Evolutionary conservation across 2,888 invertebrate species (phyloP).

Genomic region (Cryptus armator): DNA sequence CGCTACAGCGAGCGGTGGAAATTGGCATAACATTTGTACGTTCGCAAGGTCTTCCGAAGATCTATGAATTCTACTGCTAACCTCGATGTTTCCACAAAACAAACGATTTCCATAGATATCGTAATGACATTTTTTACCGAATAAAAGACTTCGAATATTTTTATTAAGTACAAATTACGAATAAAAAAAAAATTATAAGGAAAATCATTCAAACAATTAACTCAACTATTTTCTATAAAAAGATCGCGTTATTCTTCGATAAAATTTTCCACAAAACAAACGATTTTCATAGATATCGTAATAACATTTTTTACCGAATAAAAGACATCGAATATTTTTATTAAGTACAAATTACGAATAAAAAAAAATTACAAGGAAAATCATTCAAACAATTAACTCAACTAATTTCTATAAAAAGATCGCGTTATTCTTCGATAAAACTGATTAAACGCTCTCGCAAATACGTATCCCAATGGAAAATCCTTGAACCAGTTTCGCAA

Average conservation of each 20-base stretch:
- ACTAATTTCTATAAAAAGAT: too few species aligned
- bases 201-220: neutral
- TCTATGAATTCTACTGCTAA: neutral
- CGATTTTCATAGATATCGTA: neutral
- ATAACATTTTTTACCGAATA: too few species aligned
- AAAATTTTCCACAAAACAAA: neutral
- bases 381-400: neutral
- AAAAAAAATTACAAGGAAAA: neutral
- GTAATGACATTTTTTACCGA: too few species aligned
- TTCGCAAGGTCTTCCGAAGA: neutral
- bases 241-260: neutral
- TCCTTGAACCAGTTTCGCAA: constrained; percentile 1
- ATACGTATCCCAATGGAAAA: neutral
- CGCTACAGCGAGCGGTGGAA: constrained; percentile 1
- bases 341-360: too few species aligned
- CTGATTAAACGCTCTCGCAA: neutral
- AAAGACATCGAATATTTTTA: too few species aligned
- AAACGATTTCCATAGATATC: neutral
- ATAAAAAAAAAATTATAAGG: neutral
- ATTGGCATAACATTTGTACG: constrained; percentile 30
- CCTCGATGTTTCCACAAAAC: neutral
- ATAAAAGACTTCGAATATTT: too few species aligned
- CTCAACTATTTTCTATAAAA: too few species aligned
- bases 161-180: too few species aligned
- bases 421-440: neutral